Conservation (phyloP, 2,888 invertebrate genomes). For the Aleiodes alternator region DNA sequence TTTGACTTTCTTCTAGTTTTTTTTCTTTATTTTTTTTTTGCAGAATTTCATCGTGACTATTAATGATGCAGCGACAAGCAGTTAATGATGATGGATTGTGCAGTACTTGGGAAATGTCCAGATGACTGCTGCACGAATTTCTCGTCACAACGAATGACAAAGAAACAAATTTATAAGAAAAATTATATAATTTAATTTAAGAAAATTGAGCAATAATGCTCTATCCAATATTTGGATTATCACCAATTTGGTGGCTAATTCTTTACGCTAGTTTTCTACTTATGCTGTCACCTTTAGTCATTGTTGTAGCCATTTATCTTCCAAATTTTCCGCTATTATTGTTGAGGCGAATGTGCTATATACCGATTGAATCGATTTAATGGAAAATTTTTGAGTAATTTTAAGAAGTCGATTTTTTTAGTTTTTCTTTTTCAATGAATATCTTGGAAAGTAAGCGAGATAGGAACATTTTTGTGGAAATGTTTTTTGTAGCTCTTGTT, state of each 20-base stretch:
- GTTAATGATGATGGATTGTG: background rate
- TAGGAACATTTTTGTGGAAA: no score
- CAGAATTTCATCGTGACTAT: no score
- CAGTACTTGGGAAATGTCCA: background rate
- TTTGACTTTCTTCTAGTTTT: background rate
- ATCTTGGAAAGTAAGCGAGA: no score
- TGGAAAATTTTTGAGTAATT: background rate
- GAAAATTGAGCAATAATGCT: constrained; percentile 59
- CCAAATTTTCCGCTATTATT: constrained; percentile 84
- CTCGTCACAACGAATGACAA: background rate
- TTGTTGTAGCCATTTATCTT: constrained; percentile 82
- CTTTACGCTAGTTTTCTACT: constrained; percentile 81
- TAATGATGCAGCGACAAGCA: background rate
- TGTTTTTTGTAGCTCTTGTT: no score
- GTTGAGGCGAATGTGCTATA: constrained; percentile 81
- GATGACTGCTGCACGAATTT: no score
- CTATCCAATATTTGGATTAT: constrained; percentile 64
- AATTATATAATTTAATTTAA: background rate
- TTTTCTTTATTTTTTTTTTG: background rate
- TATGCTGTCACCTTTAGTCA: constrained; percentile 81
- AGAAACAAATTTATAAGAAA: background rate
- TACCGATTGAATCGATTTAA: constrained; percentile 80
- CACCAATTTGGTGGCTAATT: constrained; percentile 80
- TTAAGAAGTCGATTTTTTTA: background rate
- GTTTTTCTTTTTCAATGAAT: no score